Conservation (phyloP, 2,113 vertebrate genomes). For the Axis porcinus region DNA sequence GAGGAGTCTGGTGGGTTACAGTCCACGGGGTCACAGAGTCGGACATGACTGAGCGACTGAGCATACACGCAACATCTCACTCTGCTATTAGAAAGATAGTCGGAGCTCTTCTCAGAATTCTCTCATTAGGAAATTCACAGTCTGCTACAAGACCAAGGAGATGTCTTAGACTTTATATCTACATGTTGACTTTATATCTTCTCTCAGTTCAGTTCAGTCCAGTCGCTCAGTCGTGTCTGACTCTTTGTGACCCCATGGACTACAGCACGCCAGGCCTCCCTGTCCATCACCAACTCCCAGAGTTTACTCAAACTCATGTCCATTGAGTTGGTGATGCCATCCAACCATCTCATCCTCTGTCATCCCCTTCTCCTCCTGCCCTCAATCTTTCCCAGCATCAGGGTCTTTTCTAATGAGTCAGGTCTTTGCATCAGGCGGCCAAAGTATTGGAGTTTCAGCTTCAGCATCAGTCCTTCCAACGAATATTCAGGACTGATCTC, state of each 20-base stretch:
- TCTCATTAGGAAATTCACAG: not conserved
- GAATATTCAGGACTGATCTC: not conserved
- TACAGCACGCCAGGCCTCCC: fast-evolving
- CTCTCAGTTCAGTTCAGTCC: not conserved
- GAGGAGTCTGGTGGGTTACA: not conserved
- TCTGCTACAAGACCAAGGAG: not conserved
- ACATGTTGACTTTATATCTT: not conserved
- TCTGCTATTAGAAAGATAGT: not conserved
- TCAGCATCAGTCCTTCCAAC: not conserved
- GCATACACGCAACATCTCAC: not conserved
- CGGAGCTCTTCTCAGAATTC: not conserved
- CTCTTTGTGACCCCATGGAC: not conserved
- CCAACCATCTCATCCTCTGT: not conserved
- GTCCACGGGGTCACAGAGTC: not conserved
- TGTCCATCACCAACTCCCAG: fast-evolving
- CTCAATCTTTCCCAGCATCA: not conserved
- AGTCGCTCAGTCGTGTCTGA: fast-evolving
- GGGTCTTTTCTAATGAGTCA: not conserved
- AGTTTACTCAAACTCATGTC: not conserved
- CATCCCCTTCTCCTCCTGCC: not conserved
- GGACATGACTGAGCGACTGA: not conserved
- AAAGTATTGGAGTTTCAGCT: not conserved
- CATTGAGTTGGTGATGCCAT: not conserved
- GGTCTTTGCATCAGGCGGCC: fast-evolving
- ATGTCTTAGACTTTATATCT: not conserved